Conservation (phyloP, 2,888 invertebrate species). For the Orchestes rusci region DNA sequence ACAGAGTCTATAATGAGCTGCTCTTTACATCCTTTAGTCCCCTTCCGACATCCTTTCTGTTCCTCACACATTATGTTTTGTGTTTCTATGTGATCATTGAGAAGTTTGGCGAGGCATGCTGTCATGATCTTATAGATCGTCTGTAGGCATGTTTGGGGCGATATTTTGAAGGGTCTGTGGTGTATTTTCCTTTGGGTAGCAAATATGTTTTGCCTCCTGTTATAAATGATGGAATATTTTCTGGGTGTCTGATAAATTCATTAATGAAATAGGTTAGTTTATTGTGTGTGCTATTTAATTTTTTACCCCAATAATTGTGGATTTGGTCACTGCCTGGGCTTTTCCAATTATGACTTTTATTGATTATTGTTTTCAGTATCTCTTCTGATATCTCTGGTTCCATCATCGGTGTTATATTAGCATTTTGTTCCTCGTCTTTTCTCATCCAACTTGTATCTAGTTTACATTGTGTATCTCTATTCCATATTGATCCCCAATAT, state of each 20-base stretch:
- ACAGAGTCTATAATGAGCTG: slow-evolving; percentile 6
- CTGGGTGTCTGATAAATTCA: background rate
- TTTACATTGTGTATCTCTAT: background rate
- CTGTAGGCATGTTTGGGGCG: slow-evolving; percentile 3
- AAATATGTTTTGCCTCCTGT: background rate
- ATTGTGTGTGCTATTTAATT: background rate
- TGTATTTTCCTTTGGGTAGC: background rate
- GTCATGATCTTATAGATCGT: slow-evolving; percentile 6
- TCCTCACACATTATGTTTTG: slow-evolving; percentile 3
- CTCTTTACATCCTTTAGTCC: slow-evolving; percentile 4
- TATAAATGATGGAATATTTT: background rate
- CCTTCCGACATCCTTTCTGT: slow-evolving; percentile 7
- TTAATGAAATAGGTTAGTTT: background rate
- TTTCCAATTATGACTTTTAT: background rate
- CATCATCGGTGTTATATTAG: background rate
- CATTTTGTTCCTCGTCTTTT: background rate
- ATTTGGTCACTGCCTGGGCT: background rate
- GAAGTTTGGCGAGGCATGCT: background rate
- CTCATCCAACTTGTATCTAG: background rate
- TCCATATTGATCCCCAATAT: background rate
- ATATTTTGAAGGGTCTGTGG: slow-evolving; percentile 4
- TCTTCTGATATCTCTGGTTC: background rate
- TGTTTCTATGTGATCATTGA: background rate
- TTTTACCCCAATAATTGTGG: slow-evolving; percentile 2
- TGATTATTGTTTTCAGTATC: too few relatives aligned